A percentile compares a stretch with the other conserved stretches of the same genome.
Evolutionary conservation across 2,113 vertebrate genomes (phyloP).

Genomic region (Microtus montanus): DNA sequence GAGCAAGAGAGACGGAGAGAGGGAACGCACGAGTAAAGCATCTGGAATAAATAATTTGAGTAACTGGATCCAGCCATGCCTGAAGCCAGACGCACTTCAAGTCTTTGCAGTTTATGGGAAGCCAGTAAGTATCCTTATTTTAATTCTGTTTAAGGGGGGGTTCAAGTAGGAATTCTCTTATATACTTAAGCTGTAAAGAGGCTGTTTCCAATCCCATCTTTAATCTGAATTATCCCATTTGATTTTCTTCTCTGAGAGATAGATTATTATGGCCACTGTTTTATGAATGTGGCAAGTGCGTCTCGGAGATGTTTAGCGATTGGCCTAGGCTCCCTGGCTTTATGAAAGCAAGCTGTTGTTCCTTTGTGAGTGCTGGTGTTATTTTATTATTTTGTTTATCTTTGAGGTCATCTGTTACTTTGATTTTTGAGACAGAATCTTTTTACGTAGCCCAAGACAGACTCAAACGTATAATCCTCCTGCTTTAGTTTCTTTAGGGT

Average conservation of each 20-base stretch:
- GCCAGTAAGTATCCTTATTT: slow-evolving; percentile 33
- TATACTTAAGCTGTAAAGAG: slow-evolving; percentile 35
- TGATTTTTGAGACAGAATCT: neutral
- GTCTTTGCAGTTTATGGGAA: slow-evolving; percentile 50
- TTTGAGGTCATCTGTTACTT: neutral
- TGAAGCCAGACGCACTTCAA: slow-evolving; percentile 69
- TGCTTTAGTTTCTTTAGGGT: neutral
- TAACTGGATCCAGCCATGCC: slow-evolving; percentile 73
- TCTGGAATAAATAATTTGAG: slow-evolving; percentile 66
- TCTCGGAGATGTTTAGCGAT: neutral
- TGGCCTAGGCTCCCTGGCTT: neutral
- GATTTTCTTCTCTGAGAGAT: slow-evolving; percentile 41
- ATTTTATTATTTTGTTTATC: neutral
- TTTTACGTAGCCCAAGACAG: neutral
- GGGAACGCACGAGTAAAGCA: slow-evolving; percentile 37
- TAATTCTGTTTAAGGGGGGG: slow-evolving; percentile 53
- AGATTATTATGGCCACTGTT: neutral
- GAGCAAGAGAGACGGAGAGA: neutral
- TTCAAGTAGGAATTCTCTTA: slow-evolving; percentile 50
- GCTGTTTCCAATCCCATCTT: slow-evolving; percentile 34
- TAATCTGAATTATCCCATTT: slow-evolving; percentile 21
- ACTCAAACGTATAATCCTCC: neutral
- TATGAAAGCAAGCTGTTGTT: neutral
- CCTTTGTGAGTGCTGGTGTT: neutral
- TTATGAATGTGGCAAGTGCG: slow-evolving; percentile 14